phyloP scores from a whole-genome alignment of 2,888 invertebrate species.

The Drosophila fungiperda region DNA sequence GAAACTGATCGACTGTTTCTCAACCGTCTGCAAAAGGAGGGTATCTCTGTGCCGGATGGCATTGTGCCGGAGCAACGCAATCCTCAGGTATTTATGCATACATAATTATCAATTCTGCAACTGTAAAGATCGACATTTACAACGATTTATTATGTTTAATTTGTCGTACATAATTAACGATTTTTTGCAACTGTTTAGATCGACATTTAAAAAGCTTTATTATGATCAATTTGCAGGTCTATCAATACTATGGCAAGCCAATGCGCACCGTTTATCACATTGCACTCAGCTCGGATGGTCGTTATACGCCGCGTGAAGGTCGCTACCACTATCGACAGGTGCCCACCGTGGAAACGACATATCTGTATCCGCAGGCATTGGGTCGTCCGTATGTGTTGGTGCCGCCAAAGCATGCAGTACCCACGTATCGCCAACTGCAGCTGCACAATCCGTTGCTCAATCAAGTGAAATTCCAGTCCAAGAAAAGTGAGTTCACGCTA shows the following conservation, averaged over 20 bases:
- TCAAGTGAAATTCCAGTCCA: constrained; percentile 81
- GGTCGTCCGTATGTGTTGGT: constrained; percentile 69
- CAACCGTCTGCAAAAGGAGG: constrained; percentile 88
- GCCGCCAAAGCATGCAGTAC: constrained; percentile 73
- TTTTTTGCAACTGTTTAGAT: neutral
- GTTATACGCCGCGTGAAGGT: constrained; percentile 86
- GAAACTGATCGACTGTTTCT: constrained; percentile 87
- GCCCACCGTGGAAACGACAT: constrained; percentile 87
- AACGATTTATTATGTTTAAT: neutral
- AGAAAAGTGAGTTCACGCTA: constrained; percentile 74
- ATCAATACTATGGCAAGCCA: constrained; percentile 82
- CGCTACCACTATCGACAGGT: constrained; percentile 84
- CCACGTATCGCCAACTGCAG: constrained; percentile 80
- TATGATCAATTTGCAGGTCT: constrained; percentile 71
- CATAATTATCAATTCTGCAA: neutral
- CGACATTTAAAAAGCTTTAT: neutral
- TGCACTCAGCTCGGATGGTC: constrained; percentile 86
- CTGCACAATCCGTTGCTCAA: constrained; percentile 82
- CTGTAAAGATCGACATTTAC: neutral
- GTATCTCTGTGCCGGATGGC: constrained; percentile 87
- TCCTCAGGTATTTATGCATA: constrained; percentile 78
- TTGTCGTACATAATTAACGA: neutral
- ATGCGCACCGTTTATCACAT: constrained; percentile 85
- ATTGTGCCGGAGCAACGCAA: constrained; percentile 86
- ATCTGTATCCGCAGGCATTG: constrained; percentile 86